Evolutionary conservation across 2,797 vertebrate genomes (phyloP).

Genomic region (Propithecus perrieri): DNA sequence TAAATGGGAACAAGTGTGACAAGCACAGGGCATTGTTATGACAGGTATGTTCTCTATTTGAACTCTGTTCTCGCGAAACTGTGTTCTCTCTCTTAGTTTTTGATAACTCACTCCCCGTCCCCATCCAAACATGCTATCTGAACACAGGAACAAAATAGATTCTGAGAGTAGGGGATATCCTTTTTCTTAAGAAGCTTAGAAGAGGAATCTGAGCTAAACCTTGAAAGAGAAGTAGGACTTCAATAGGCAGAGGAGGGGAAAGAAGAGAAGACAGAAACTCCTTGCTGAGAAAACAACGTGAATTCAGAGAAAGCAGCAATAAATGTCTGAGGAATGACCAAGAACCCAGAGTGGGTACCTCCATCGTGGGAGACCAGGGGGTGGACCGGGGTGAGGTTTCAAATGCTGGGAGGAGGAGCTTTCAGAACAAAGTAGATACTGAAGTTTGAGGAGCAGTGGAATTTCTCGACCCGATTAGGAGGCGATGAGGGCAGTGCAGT

Average conservation of each 20-base stretch:
- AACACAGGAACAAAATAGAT: neutral
- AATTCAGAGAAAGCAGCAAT: neutral
- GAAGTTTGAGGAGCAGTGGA: neutral
- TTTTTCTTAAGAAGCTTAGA: neutral
- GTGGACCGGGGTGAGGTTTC: neutral
- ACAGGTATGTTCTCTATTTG: neutral
- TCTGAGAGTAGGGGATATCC: neutral
- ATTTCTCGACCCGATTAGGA: neutral
- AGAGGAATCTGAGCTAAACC: neutral
- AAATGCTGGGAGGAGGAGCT: neutral
- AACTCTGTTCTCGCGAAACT: neutral
- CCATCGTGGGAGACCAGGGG: too few relatives aligned
- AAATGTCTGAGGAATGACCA: neutral
- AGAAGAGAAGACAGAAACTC: neutral
- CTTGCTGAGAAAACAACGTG: neutral
- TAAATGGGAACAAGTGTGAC: neutral
- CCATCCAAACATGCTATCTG: neutral
- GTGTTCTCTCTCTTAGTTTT: neutral
- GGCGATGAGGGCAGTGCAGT: neutral
- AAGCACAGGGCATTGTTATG: rapidly evolving
- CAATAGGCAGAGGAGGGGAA: too few relatives aligned
- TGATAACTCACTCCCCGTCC: neutral
- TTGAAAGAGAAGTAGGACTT: neutral
- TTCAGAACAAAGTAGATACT: neutral
- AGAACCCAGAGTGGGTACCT: neutral